Base-by-base conservation (phyloP, 2,113 vertebrate species). In the Aviceda subcristata region DNA sequence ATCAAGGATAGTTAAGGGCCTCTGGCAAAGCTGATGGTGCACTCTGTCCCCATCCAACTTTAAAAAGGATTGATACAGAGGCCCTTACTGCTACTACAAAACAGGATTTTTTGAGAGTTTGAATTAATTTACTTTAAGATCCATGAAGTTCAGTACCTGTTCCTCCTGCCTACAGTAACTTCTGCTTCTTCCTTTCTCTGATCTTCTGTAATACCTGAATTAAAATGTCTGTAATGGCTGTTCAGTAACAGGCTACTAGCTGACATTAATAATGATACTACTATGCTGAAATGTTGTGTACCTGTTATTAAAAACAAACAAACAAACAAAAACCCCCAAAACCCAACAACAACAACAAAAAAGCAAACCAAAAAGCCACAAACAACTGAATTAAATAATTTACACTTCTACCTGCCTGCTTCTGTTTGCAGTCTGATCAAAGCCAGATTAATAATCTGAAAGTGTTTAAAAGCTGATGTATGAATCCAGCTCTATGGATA, bases 1-100 rank as follows among this genome's bases (percentile, higher is more conserved):
- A 96, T 90, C 96, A 97, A 97, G 90, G 94, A 88, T 96, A 73
- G 93, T 96, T 97, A 97, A 92, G 92, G 82, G 90, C 95, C 97
- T 97, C 91, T 93, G 95, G 96, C 96, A 97, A 97, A 96, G 94
- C 94, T 34, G 90, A 85, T 81, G 71, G 95, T 85, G 88, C 95
- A 86, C 63, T 62, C 78, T 82, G 75, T 97, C 86, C 84, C 88
- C 66, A 94, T 89, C 90, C 94, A 97, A 94, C 93, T 98, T 96
- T 98, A 97, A 97, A 96, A 97, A 97, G 89, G 48, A 96, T 91
- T 97, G 93, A 96, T 95, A 94, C 36, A 88, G 93, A 96, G 34
- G 57, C 60, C 73, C 95, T 97, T 97, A 93, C 89, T 97, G 81
- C 96, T 97, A 92, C 92, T 94, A 93, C 94, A 97, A 97, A 97